Base-by-base conservation (phyloP, 1,140 invertebrate genomes). In the Coboldia fuscipes region DNA sequence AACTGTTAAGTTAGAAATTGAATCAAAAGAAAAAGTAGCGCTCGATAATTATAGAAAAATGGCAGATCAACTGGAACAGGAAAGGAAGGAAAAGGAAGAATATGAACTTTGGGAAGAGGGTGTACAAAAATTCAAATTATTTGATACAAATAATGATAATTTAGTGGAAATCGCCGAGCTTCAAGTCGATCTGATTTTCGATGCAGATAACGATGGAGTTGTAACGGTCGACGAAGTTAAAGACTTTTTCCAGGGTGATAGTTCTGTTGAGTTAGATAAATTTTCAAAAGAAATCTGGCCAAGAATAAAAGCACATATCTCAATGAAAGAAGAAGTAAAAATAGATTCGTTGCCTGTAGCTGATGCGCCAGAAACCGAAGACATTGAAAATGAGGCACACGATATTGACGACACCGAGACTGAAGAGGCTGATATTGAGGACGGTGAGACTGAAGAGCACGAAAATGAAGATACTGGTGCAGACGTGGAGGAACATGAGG, bases 191-290 rank as follows among this genome's bases (percentile, higher is more conserved):
- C 59, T 63, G 45, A 72, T 69, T 27, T 86, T 96, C 63, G 90
- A 96, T 59, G 74, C 72, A 41, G 77, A 96, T 58, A 70, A 70
- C 37, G 78, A 97, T 66, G 86, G 88, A 6, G 63, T 69, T 40
- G 66, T 67, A 36, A 81, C 89, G 30, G 67, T 72, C 27, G 75
- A 32, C 5, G 30, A 32, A n/a, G 30, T 19, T 5, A 32, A 76
- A 48, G 80, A 70, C 48, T 86, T 84, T 52, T 58, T 89, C 33
- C 70, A 71, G 41, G 69, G 74, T 31, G 62, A 71, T 38, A 65
- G 75, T 32, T 72, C 72, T 47, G 56, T 86, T 17, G 63, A 66
- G 43, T 51, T 70, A 32, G 70, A 83, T 35, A 66, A 73, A 7
- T 90, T 88, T 48, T 37, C 75, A 2, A 59, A 66, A 13, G 57